Conservation (phyloP, 92 coral and sea anemone genomes). For the Umimayanthus kanabou region DNA sequence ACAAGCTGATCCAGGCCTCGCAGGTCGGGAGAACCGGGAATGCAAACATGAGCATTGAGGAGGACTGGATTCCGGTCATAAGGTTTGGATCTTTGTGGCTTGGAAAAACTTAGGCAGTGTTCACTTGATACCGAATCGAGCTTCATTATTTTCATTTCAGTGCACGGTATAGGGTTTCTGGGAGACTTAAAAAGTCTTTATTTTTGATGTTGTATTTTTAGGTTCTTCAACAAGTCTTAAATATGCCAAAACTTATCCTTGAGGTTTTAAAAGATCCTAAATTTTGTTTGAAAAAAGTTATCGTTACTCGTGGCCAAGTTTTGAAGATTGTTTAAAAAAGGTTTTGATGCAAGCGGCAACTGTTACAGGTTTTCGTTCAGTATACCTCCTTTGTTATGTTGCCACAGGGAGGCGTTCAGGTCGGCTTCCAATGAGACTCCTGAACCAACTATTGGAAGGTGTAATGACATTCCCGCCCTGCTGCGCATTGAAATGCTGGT, state of each 20-base stretch:
- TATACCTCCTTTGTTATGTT: neutral
- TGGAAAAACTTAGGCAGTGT: neutral
- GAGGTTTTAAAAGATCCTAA: too few species aligned
- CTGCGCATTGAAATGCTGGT: constrained; percentile 77
- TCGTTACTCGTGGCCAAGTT: too few species aligned
- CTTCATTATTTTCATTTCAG: too few species aligned
- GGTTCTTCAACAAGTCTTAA: too few species aligned
- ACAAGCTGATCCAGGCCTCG: constrained; percentile 76
- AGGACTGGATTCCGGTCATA: constrained; percentile 87
- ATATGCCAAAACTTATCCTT: too few species aligned
- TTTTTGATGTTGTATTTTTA: too few species aligned
- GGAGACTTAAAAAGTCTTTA: too few species aligned
- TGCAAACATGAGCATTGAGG: constrained; percentile 57
- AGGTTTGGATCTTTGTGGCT: constrained; percentile 56
- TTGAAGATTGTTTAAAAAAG: too few species aligned
- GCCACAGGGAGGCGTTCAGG: neutral
- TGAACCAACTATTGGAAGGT: constrained; percentile 20
- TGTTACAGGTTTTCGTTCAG: too few species aligned
- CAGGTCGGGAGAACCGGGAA: constrained; percentile 93
- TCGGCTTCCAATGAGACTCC: neutral
- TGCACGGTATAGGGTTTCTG: neutral
- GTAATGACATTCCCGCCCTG: constrained; percentile 31
- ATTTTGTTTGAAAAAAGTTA: too few species aligned
- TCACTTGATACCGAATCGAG: neutral
- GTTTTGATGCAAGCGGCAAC: too few species aligned